Percentiles rank a stretch among this genome's conserved stretches.
Evolutionary conservation across 2,113 vertebrate genomes (phyloP).

Genomic region (Dromas ardeola): DNA sequence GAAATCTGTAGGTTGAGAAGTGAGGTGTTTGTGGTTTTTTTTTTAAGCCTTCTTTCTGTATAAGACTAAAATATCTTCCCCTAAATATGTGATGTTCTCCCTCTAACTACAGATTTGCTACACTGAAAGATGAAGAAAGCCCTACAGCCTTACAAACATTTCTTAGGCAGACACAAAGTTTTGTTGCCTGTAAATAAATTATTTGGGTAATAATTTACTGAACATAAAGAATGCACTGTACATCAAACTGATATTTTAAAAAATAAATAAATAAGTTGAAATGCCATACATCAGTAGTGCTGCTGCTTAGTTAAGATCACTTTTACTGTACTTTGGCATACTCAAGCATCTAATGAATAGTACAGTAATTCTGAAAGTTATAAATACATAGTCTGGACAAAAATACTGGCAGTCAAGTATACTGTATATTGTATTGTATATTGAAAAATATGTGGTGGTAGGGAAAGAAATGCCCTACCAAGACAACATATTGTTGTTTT

Average conservation of each 20-base stretch:
- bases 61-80: not conserved
- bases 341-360: not conserved
- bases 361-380: constrained; percentile 40
- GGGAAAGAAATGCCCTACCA: not conserved
- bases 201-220: not conserved
- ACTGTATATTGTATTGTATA: not conserved
- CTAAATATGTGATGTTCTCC: not conserved
- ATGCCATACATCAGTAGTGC: not conserved
- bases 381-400: constrained; percentile 40
- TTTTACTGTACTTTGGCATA: not conserved
- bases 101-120: not conserved
- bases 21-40: not conserved
- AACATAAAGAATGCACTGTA: not conserved
- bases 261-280: not conserved
- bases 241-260: not conserved
- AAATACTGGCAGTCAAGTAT: constrained; percentile 35
- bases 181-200: not conserved
- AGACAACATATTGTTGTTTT: not conserved
- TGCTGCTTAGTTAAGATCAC: not conserved
- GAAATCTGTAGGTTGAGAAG: not conserved
- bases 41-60: not conserved
- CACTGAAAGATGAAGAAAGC: not conserved
- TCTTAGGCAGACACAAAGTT: not conserved
- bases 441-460: constrained; percentile 17
- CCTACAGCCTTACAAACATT: not conserved